Conservation (phyloP, 2,888 invertebrate species). For the Tryphoninae sp. region DNA sequence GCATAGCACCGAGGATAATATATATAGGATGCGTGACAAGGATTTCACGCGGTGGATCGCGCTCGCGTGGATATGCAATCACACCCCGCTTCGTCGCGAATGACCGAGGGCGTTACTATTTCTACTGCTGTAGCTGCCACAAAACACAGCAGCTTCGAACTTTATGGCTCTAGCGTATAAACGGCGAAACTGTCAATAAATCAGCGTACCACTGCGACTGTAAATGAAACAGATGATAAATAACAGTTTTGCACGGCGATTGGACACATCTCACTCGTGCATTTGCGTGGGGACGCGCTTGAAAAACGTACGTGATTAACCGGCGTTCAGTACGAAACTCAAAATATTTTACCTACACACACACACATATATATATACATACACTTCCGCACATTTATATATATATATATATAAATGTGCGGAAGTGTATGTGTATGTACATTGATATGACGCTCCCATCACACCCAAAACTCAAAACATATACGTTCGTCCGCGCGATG, state of each 20-base stretch:
- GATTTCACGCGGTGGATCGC: conserved; percentile 42
- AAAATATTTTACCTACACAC: conserved; percentile 40
- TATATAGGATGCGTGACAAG: conserved; percentile 61
- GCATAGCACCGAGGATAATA: conserved; percentile 57
- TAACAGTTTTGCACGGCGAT: conserved; percentile 67
- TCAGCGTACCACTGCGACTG: conserved; percentile 66
- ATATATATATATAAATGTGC: too few species aligned
- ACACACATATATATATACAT: too few species aligned
- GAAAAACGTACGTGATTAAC: conserved; percentile 65
- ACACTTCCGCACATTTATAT: too few species aligned
- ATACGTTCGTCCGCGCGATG: background rate
- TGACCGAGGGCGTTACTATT: conserved; percentile 9
- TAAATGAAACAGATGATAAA: conserved; percentile 70
- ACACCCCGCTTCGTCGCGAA: conserved; percentile 4
- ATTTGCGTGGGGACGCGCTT: conserved; percentile 29
- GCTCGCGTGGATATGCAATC: conserved; percentile 31
- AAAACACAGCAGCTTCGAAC: conserved; percentile 63
- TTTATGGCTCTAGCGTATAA: conserved; percentile 68
- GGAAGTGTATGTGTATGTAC: background rate
- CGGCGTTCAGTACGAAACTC: conserved; percentile 62
- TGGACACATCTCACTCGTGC: conserved; percentile 65
- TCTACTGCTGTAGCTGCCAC: conserved; percentile 43
- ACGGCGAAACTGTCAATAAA: conserved; percentile 69
- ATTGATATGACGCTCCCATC: background rate
- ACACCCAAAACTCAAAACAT: conserved; percentile 7